Evolutionary conservation across 2,113 vertebrate species (phyloP).

Genomic region (Macquaria australasica): DNA sequence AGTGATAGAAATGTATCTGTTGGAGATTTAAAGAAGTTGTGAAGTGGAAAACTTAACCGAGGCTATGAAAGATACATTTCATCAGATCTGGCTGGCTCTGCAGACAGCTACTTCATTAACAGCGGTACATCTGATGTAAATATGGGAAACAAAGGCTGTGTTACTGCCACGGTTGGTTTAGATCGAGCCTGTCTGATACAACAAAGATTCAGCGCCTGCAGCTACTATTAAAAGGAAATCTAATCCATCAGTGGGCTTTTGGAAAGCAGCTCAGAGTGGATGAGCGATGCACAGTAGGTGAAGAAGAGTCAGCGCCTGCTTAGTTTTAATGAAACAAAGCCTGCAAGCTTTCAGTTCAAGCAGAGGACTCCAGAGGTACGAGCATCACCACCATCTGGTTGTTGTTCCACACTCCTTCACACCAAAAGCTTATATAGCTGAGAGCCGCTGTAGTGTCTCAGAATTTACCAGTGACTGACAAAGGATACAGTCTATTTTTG

Average conservation of each 20-base stretch:
- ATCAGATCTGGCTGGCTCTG: slow-evolving; percentile 4
- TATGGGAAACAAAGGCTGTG: slow-evolving; percentile 19
- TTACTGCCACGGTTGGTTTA: neutral
- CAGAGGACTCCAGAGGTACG: slow-evolving; percentile 22
- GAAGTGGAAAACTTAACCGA: slow-evolving; percentile 13
- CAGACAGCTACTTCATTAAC: neutral
- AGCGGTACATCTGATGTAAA: neutral
- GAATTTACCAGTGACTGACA: neutral
- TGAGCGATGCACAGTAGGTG: slow-evolving; percentile 8
- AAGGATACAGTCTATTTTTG: neutral
- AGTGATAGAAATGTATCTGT: neutral
- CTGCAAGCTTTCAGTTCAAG: slow-evolving; percentile 1
- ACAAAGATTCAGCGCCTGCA: slow-evolving; percentile 6
- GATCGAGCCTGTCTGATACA: neutral
- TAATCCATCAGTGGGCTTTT: slow-evolving; percentile 14
- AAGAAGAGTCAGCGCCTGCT: neutral
- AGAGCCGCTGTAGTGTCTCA: neutral
- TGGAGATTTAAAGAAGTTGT: neutral
- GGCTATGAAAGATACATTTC: neutral
- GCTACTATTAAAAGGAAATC: slow-evolving; percentile 22
- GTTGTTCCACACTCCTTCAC: neutral
- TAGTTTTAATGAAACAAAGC: slow-evolving; percentile 7
- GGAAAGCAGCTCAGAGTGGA: slow-evolving; percentile 12
- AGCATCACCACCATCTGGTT: neutral
- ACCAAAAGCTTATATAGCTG: neutral